Base-by-base conservation (phyloP, 2,888 invertebrate genomes). In the Pyrochroa serraticornis region DNA sequence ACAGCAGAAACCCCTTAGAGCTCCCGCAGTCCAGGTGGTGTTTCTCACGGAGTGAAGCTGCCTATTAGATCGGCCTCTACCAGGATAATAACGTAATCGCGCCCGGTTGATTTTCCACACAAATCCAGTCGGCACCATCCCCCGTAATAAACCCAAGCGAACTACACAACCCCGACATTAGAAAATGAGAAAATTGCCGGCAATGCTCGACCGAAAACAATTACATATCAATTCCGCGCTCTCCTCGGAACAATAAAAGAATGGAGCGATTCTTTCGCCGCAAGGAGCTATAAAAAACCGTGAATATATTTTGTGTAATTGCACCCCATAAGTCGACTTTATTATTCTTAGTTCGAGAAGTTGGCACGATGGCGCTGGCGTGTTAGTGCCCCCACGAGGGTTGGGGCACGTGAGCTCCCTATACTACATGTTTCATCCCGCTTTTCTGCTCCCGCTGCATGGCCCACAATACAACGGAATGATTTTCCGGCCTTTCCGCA, bases 241-340 rank as follows among this genome's bases (percentile, higher is more conserved):
- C 77, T 75, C 77, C 68, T 72, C 70, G 77, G 78, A 71, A 75
- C 78, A 76, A 79, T 79, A 79, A 79, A 79, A 77, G 79, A 78
- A 77, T 76, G 77, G 75, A 74, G 76, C 76, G 74, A 76, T 77
- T 77, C 75, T 71, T 75, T 75, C 68, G 78, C 79, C 79, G 78
- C 79, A 79, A 79, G 79, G 79, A 78, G 77, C 77, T 68, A 78
- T 79, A 79, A 79, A 79, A 79, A 79, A 79, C 77, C 79, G 78
- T 79, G 79, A 79, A 79, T 79, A 79, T 78, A 79, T 79, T 79
- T 79, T 78, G 79, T 78, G 79, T 79, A 79, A 79, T 79, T 79
- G 79, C 75, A 71, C 77, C 67, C 76, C 78, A 77, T 79, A 79
- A 79, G 78, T 78, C 77, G 78, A 76, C 75, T 79, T 79, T 79